phyloP scores from a whole-genome alignment of 2,113 vertebrate genomes.

The Micromys minutus region DNA sequence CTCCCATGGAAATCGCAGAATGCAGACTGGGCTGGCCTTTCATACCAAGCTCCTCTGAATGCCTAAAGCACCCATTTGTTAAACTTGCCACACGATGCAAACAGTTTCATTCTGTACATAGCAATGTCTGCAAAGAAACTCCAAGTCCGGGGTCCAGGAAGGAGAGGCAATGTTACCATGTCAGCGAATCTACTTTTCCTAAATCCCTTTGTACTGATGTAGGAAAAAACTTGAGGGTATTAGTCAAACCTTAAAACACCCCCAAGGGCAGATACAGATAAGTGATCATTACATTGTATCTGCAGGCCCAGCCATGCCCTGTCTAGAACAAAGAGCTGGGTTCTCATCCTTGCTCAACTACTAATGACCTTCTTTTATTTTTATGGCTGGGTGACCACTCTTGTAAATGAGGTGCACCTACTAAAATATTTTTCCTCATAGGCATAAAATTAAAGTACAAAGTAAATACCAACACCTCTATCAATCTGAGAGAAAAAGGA shows the following conservation, averaged over 20 bases:
- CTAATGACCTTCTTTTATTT: background rate
- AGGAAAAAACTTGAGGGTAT: background rate
- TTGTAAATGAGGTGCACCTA: background rate
- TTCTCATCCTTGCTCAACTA: background rate
- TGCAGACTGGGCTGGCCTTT: background rate
- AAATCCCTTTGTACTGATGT: background rate
- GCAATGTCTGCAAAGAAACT: background rate
- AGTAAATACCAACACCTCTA: conserved; percentile 17
- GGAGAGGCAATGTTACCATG: background rate
- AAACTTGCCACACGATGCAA: background rate
- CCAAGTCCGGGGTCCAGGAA: background rate
- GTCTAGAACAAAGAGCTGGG: background rate
- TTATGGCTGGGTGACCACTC: background rate
- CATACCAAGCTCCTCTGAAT: background rate
- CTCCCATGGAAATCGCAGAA: background rate
- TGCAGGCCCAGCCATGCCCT: background rate
- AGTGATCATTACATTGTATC: background rate
- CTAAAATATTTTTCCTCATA: background rate
- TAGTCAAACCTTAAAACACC: background rate
- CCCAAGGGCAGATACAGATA: background rate
- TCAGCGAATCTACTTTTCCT: conserved; percentile 46
- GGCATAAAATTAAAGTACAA: background rate
- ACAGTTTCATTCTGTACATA: conserved; percentile 13
- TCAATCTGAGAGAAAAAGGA: background rate
- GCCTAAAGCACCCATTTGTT: background rate